These are phyloP conservation scores for Oopsacas minuta DNA, from an alignment of 37 sponge, comb jelly and placozoan genomes.

Conservation along the genomic window DNA sequence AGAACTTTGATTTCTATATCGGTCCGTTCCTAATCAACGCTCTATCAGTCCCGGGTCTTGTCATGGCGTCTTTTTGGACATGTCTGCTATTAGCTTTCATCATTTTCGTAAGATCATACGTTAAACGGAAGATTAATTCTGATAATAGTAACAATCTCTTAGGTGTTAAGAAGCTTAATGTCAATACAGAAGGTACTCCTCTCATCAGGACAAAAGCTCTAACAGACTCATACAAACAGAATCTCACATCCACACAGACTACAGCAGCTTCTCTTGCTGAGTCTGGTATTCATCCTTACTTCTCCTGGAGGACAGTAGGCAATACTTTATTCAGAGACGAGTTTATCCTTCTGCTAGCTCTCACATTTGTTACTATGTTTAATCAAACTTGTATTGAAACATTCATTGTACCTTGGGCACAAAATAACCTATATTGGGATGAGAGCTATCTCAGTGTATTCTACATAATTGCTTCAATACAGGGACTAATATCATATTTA, in stretches of 20 bases:
- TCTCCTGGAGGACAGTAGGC: neutral
- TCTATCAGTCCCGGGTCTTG: conserved; percentile 49
- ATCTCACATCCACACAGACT: neutral
- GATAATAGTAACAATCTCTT: neutral
- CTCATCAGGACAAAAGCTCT: neutral
- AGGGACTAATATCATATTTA: conserved; percentile 22
- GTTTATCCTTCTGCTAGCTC: conserved; percentile 40
- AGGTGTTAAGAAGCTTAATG: neutral
- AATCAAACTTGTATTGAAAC: conserved; percentile 63
- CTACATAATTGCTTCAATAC: conserved; percentile 41
- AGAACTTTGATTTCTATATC: conserved; percentile 34
- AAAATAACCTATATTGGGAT: conserved; percentile 40
- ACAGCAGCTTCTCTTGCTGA: neutral
- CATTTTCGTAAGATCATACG: neutral
- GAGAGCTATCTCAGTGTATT: conserved; percentile 51
- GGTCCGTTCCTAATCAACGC: conserved; percentile 61
- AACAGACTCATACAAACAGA: neutral
- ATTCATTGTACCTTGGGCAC: conserved; percentile 54
- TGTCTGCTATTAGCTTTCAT: neutral
- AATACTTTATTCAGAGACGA: conserved; percentile 30
- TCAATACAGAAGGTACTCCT: neutral
- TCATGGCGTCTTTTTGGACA: neutral
- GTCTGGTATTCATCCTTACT: neutral
- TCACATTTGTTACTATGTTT: conserved; percentile 52
- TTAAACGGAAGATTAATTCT: neutral